These are phyloP conservation scores for Drosophila serrata DNA, from an alignment of 1,140 invertebrate species.

Conservation along the genomic window DNA sequence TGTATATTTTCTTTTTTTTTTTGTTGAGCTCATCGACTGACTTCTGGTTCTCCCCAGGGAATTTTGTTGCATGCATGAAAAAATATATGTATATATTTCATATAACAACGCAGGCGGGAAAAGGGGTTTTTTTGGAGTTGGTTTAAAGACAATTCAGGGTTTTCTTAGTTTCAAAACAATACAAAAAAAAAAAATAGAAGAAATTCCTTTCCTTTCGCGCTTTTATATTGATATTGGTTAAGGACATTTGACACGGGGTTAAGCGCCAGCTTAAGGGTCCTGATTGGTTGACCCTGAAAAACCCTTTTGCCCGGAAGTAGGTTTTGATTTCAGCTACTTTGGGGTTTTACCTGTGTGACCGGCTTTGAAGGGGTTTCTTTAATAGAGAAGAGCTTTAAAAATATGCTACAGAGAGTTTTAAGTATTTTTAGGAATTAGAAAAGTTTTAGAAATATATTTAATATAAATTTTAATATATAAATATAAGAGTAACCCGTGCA, in stretches of 20 bases:
- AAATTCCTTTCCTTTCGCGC: not conserved
- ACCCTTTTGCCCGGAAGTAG: not conserved
- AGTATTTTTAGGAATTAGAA: not conserved
- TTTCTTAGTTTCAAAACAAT: not conserved
- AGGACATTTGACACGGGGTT: slow-evolving; percentile 36
- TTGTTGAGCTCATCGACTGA: slow-evolving; percentile 52
- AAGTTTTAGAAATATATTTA: not conserved
- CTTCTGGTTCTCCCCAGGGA: slow-evolving; percentile 69
- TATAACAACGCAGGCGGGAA: not conserved
- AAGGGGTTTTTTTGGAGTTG: not conserved
- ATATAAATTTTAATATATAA: not conserved
- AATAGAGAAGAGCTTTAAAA: not conserved
- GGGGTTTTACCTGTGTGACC: slow-evolving; percentile 20
- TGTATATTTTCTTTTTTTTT: too few species aligned
- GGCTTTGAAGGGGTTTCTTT: not conserved
- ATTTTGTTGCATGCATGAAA: slow-evolving; percentile 76
- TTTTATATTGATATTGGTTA: slow-evolving; percentile 53
- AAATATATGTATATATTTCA: slow-evolving; percentile 40
- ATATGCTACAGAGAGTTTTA: not conserved
- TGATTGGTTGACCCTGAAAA: slow-evolving; percentile 36
- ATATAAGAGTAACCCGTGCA: too few species aligned
- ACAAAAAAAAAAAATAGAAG: too few species aligned
- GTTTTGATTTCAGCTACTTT: slow-evolving; percentile 2
- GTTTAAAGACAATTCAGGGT: not conserved
- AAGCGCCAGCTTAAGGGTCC: slow-evolving; percentile 16